These are phyloP conservation scores for Myripristis jacobus DNA, from an alignment of 2,797 vertebrate genomes.

Conservation along the genomic window DNA sequence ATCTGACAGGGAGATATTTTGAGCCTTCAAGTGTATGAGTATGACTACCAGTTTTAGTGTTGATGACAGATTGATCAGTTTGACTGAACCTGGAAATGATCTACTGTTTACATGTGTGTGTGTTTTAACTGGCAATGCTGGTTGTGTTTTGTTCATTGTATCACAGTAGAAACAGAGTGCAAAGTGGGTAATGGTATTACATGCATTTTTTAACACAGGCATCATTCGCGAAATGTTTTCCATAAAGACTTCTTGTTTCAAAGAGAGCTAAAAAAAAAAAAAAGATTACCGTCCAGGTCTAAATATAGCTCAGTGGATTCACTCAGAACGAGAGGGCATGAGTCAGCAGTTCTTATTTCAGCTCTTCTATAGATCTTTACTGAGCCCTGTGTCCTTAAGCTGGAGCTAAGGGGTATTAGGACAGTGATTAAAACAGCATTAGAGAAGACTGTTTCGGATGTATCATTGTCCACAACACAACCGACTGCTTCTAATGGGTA, in stretches of 20 bases:
- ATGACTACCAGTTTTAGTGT: too few relatives aligned
- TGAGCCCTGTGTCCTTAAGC: conserved; percentile 50
- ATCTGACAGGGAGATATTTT: too few relatives aligned
- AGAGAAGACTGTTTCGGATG: conserved; percentile 25
- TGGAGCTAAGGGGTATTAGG: conserved; percentile 46
- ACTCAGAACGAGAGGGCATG: conserved; percentile 41
- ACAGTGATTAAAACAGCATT: conserved; percentile 47
- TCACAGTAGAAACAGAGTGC: background rate
- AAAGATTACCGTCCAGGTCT: conserved; percentile 36
- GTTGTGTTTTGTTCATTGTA: background rate
- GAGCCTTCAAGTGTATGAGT: too few relatives aligned
- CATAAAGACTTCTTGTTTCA: conserved; percentile 5
- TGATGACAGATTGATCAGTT: background rate
- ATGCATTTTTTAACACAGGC: background rate
- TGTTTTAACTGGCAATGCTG: too few relatives aligned
- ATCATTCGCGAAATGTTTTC: background rate
- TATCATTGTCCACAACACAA: conserved; percentile 29
- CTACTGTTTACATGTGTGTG: too few relatives aligned
- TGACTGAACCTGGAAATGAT: background rate
- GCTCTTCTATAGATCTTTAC: conserved; percentile 38
- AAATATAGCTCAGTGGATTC: conserved; percentile 59
- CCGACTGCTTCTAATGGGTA: background rate
- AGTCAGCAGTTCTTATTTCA: conserved; percentile 68
- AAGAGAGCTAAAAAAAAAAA: conserved; percentile 5
- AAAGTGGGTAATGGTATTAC: background rate